Conservation (phyloP, 2,888 invertebrate genomes). For the Thereva unica region DNA sequence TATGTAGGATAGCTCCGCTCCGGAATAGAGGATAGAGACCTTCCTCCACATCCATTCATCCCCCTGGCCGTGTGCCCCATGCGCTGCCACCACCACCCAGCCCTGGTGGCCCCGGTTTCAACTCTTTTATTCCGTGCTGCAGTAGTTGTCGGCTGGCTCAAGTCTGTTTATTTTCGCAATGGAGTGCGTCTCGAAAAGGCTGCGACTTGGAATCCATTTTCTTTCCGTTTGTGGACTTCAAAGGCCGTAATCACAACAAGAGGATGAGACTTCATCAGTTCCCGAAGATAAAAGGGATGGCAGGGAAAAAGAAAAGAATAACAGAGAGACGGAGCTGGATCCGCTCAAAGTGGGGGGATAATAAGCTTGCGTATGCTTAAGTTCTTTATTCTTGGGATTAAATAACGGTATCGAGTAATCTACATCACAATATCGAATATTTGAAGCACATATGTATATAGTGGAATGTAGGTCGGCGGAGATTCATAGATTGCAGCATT, state of each 20-base stretch:
- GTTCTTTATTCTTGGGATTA: too few species aligned
- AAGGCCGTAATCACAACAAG: slow-evolving; percentile 20
- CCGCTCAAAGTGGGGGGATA: neutral
- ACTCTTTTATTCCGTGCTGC: slow-evolving; percentile 20
- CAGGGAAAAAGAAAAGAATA: slow-evolving; percentile 5
- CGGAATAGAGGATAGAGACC: too few species aligned
- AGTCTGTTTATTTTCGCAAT: slow-evolving; percentile 24
- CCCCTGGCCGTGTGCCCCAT: neutral
- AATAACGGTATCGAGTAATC: too few species aligned
- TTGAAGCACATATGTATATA: too few species aligned
- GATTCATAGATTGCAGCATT: too few species aligned
- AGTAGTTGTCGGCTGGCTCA: slow-evolving; percentile 25
- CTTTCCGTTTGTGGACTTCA: slow-evolving; percentile 20
- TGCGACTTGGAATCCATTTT: slow-evolving; percentile 26
- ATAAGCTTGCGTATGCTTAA: too few species aligned
- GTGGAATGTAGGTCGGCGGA: too few species aligned
- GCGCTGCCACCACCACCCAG: neutral
- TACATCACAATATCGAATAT: too few species aligned
- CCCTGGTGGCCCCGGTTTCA: neutral
- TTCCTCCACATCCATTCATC: too few species aligned
- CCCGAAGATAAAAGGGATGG: slow-evolving; percentile 15
- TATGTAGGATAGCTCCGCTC: too few species aligned
- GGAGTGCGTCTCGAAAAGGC: slow-evolving; percentile 21
- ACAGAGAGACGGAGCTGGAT: neutral
- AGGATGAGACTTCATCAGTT: slow-evolving; percentile 15